phyloP scores from a whole-genome alignment of 2,888 invertebrate genomes.

The Lacanobia wlatinum region DNA sequence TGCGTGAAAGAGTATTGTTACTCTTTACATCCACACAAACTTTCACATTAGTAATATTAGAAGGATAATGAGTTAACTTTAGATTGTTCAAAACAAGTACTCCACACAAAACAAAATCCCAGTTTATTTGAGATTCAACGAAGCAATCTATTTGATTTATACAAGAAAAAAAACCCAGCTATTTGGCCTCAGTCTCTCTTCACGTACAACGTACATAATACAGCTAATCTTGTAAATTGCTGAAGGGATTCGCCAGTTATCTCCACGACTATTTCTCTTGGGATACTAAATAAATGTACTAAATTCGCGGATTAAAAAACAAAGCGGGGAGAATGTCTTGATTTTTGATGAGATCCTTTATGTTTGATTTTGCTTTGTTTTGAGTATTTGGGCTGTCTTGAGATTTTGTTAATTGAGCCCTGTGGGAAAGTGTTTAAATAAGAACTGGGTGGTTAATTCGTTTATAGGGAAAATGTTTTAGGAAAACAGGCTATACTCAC shows the following conservation, averaged over 20 bases:
- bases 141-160: constrained; percentile 63
- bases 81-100: constrained; percentile 11
- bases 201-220: constrained; percentile 66
- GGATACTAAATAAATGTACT: constrained; percentile 65
- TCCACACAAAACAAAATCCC: constrained; percentile 41
- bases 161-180: constrained; percentile 57
- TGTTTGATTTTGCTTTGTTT: constrained; percentile 31
- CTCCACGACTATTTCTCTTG: constrained; percentile 63
- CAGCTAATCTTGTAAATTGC: constrained; percentile 66
- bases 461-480: background rate
- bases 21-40: background rate
- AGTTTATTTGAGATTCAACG: constrained; percentile 60
- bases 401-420: constrained; percentile 6
- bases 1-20: too few species aligned
- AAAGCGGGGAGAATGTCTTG: constrained; percentile 53
- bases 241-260: constrained; percentile 63
- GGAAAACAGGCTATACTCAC: background rate
- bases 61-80: background rate
- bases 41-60: background rate
- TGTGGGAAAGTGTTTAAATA: background rate
- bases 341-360: constrained; percentile 53
- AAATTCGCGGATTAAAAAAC: constrained; percentile 65
- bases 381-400: constrained; percentile 5
- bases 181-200: constrained; percentile 62
- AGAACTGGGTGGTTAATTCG: background rate